Percentiles rank a stretch among this genome's conserved stretches.
These are phyloP conservation scores for Garra rufa DNA, from an alignment of 2,113 vertebrate genomes.

Conservation along the genomic window DNA sequence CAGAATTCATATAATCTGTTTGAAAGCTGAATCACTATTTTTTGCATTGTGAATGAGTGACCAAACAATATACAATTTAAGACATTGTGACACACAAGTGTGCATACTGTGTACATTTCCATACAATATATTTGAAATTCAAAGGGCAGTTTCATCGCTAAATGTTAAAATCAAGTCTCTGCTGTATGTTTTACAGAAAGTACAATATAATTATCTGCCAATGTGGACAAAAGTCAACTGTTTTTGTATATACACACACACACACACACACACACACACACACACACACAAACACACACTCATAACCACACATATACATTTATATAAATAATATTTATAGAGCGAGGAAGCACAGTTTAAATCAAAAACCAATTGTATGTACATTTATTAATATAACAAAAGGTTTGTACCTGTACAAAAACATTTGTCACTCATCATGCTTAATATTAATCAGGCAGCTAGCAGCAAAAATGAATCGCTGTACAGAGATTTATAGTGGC, in stretches of 20 bases:
- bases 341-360: constrained; percentile 65
- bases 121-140: constrained; percentile 6
- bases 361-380: constrained; percentile 67
- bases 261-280: constrained; percentile 62
- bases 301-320: constrained; percentile 63
- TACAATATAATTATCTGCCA: constrained; percentile 45
- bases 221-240: constrained; percentile 35
- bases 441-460: constrained; percentile 61
- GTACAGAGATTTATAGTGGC: constrained; percentile 36
- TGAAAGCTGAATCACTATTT: background rate
- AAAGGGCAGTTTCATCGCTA: constrained; percentile 5
- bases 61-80: background rate
- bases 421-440: constrained; percentile 66
- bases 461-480: constrained; percentile 74
- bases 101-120: background rate
- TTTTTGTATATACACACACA: constrained; percentile 37
- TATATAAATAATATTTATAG: constrained; percentile 74
- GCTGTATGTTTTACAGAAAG: constrained; percentile 40
- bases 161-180: constrained; percentile 5
- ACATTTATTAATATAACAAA: constrained; percentile 67
- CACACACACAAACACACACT: constrained; percentile 61
- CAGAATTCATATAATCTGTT: background rate
- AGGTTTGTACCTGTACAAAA: constrained; percentile 70
- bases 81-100: constrained; percentile 15
- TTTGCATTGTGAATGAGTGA: constrained; percentile 5